Evolutionary conservation across 2,797 vertebrate species (phyloP).

Genomic region (Acrossocheilus fasciatus): DNA sequence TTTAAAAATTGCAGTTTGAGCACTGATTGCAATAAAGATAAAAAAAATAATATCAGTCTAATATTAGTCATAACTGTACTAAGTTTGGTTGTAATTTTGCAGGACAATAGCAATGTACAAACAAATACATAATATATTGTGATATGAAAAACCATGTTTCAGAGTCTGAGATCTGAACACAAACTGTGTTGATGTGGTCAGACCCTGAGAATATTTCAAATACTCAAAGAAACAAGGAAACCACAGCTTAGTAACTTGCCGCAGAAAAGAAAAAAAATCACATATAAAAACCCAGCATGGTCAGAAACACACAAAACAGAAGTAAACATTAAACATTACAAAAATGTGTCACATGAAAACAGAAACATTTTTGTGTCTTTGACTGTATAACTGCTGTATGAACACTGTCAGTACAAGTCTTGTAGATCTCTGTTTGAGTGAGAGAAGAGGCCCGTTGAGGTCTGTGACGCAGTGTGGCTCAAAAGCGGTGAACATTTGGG

Average conservation of each 20-base stretch:
- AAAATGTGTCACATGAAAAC: too few species aligned
- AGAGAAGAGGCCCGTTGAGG: slow-evolving; percentile 28
- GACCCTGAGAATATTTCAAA: neutral
- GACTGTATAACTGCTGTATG: slow-evolving; percentile 52
- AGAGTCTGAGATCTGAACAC: too few species aligned
- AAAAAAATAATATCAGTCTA: too few species aligned
- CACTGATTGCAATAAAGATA: too few species aligned
- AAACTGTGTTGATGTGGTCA: too few species aligned
- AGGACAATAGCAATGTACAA: neutral
- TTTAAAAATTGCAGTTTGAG: too few species aligned
- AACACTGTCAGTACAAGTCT: slow-evolving; percentile 18
- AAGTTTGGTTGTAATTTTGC: neutral
- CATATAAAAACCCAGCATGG: neutral
- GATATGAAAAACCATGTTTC: neutral
- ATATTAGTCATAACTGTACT: neutral
- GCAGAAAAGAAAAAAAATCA: neutral
- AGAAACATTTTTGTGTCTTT: slow-evolving; percentile 63
- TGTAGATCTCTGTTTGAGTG: slow-evolving; percentile 42
- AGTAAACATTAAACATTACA: slow-evolving; percentile 57
- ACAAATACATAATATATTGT: neutral
- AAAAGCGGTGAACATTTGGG: slow-evolving; percentile 28
- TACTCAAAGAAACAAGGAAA: neutral
- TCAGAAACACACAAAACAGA: slow-evolving; percentile 56
- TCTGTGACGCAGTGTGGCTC: slow-evolving; percentile 40
- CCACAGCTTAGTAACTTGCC: neutral